Evolutionary conservation across 1,140 invertebrate species (phyloP).

Genomic region (Streblospio benedicti): DNA sequence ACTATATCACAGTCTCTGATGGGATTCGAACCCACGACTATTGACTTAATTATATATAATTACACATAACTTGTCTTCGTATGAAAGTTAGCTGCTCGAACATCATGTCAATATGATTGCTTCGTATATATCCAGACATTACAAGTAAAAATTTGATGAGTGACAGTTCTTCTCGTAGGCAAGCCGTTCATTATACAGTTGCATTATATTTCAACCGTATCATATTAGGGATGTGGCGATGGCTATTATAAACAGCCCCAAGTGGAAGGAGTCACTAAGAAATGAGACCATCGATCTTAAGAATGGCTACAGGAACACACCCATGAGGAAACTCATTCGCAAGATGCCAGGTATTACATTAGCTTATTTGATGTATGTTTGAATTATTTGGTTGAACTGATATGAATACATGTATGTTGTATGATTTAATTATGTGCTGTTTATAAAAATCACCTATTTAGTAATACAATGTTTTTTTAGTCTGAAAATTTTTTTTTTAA

Average conservation of each 20-base stretch:
- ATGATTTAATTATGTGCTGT: not conserved
- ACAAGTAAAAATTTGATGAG: too few relatives aligned
- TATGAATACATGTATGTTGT: not conserved
- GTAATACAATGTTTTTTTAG: too few relatives aligned
- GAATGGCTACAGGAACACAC: slow-evolving; percentile 43
- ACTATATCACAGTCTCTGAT: too few relatives aligned
- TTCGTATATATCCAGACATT: too few relatives aligned
- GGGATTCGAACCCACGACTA: too few relatives aligned
- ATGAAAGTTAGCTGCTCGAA: too few relatives aligned
- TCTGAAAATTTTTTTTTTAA: not conserved
- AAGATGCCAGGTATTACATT: slow-evolving; percentile 47
- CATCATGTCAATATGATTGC: too few relatives aligned
- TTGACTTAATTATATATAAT: not conserved
- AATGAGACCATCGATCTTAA: slow-evolving; percentile 38
- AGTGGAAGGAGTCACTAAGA: slow-evolving; percentile 46
- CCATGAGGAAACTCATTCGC: slow-evolving; percentile 50
- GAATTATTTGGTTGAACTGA: not conserved
- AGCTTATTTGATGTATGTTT: too few relatives aligned
- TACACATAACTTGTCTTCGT: not conserved
- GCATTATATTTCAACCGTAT: too few relatives aligned
- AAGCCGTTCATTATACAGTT: too few relatives aligned
- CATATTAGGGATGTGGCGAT: slow-evolving; percentile 47
- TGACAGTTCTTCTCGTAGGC: too few relatives aligned
- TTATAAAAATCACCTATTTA: not conserved
- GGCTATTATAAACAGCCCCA: slow-evolving; percentile 42